These are phyloP conservation scores for Hemistola chrysoprasaria DNA, from an alignment of 2,888 invertebrate genomes.

Conservation along the genomic window DNA sequence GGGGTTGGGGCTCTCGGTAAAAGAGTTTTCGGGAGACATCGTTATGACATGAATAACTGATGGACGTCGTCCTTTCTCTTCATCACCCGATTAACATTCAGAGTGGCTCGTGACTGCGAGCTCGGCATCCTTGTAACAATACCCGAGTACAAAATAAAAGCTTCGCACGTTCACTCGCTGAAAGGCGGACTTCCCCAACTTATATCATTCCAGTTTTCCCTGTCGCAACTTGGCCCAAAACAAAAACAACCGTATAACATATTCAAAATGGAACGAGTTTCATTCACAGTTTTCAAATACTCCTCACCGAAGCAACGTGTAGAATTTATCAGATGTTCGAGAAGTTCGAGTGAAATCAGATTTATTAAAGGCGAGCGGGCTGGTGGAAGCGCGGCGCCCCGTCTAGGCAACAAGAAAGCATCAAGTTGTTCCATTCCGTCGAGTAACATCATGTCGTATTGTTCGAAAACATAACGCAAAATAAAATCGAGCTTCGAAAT, in stretches of 20 bases:
- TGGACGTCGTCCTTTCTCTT: conserved; percentile 62
- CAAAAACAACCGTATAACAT: conserved; percentile 40
- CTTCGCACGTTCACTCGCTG: conserved; percentile 69
- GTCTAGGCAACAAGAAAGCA: conserved; percentile 23
- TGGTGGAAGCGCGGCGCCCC: conserved; percentile 22
- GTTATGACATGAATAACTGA: conserved; percentile 72
- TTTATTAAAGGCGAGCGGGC: conserved; percentile 36
- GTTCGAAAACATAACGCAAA: conserved; percentile 3
- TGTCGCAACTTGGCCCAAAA: conserved; percentile 48
- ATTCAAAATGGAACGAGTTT: conserved; percentile 23
- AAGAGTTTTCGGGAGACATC: conserved; percentile 60
- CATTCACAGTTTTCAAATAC: conserved; percentile 28
- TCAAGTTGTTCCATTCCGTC: conserved; percentile 43
- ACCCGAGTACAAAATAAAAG: conserved; percentile 73
- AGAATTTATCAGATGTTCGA: conserved; percentile 43
- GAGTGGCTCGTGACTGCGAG: conserved; percentile 54
- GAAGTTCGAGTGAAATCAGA: conserved; percentile 41
- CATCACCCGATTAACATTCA: conserved; percentile 74
- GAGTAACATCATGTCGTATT: conserved; percentile 30
- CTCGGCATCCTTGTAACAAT: conserved; percentile 72
- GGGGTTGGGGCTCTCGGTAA: conserved; percentile 36
- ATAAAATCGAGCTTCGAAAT: conserved; percentile 8
- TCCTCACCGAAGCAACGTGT: conserved; percentile 22
- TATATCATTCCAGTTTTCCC: conserved; percentile 55
- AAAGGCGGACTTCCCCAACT: conserved; percentile 67